These are phyloP conservation scores for Sebastes aleutianus DNA, from an alignment of 2,797 vertebrate genomes.

Conservation along the genomic window DNA sequence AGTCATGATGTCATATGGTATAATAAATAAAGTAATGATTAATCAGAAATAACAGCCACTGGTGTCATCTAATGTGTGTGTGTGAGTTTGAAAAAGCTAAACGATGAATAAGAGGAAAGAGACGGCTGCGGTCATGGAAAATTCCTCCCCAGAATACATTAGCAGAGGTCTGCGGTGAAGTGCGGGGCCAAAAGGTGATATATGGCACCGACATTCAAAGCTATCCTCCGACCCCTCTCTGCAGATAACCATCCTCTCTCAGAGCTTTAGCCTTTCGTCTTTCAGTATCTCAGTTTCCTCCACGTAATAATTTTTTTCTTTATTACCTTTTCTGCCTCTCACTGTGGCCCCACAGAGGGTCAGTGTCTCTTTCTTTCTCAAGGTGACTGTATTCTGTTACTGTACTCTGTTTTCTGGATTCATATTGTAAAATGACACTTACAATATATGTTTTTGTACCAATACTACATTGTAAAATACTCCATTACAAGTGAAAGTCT, in stretches of 20 bases:
- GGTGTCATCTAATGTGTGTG: slow-evolving; percentile 5
- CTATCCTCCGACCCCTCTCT: slow-evolving; percentile 34
- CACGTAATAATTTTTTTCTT: background rate
- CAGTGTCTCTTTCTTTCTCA: background rate
- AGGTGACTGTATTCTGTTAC: background rate
- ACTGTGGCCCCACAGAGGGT: background rate
- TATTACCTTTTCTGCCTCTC: slow-evolving; percentile 1
- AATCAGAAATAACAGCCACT: slow-evolving; percentile 3
- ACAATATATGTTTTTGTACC: background rate
- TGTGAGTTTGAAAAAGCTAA: slow-evolving; percentile 27
- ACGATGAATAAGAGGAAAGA: slow-evolving; percentile 35
- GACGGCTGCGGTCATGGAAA: slow-evolving; percentile 58
- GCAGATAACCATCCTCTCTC: slow-evolving; percentile 24
- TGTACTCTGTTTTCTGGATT: background rate
- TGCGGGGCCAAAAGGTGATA: slow-evolving; percentile 61
- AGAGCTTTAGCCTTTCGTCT: background rate
- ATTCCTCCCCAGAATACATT: slow-evolving; percentile 54
- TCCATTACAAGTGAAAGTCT: background rate
- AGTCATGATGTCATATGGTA: slow-evolving; percentile 16
- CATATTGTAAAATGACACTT: background rate
- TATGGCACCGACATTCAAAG: slow-evolving; percentile 63
- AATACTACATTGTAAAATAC: background rate
- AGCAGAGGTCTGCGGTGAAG: slow-evolving; percentile 55
- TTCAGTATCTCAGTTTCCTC: background rate
- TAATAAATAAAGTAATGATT: slow-evolving; percentile 32